phyloP scores from a whole-genome alignment of 1,140 invertebrate genomes.

The Cydia fagiglandana region DNA sequence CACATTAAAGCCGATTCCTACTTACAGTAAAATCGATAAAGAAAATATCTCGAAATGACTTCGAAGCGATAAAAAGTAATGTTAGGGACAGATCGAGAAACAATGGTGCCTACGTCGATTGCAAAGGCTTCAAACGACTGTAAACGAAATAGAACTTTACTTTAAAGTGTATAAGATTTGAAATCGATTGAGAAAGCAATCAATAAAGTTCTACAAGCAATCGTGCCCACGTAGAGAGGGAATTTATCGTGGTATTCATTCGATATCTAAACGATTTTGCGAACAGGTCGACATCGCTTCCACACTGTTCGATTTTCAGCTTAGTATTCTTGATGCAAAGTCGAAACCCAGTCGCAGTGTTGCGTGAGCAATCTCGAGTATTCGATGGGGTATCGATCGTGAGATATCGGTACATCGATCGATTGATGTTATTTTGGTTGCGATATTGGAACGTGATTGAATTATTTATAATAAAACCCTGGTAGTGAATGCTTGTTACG shows the following conservation, averaged over 20 bases:
- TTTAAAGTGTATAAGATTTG: not conserved
- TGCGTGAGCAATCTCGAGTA: constrained; percentile 20
- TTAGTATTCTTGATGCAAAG: not conserved
- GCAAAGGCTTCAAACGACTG: constrained; percentile 22
- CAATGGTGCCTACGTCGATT: constrained; percentile 52
- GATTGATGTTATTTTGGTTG: constrained; percentile 22
- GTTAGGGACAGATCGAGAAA: constrained; percentile 59
- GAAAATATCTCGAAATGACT: constrained; percentile 53
- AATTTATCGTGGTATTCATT: constrained; percentile 42
- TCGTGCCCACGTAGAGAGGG: constrained; percentile 38
- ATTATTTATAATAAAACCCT: constrained; percentile 21
- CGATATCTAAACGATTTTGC: constrained; percentile 31
- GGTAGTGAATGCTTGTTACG: not conserved
- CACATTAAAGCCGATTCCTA: constrained; percentile 17
- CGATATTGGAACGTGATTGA: constrained; percentile 29
- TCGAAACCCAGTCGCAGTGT: not conserved
- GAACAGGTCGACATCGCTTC: constrained; percentile 23
- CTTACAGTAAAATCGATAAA: constrained; percentile 35
- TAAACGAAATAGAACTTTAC: constrained; percentile 9
- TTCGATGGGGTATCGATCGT: constrained; percentile 25
- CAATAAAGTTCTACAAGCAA: constrained; percentile 40
- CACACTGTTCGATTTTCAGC: not conserved
- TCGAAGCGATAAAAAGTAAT: constrained; percentile 61
- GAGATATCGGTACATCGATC: constrained; percentile 30
- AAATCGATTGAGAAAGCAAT: constrained; percentile 22